These are phyloP conservation scores for Stenichneumon culpator DNA, from an alignment of 2,888 invertebrate genomes.

Conservation along the genomic window DNA sequence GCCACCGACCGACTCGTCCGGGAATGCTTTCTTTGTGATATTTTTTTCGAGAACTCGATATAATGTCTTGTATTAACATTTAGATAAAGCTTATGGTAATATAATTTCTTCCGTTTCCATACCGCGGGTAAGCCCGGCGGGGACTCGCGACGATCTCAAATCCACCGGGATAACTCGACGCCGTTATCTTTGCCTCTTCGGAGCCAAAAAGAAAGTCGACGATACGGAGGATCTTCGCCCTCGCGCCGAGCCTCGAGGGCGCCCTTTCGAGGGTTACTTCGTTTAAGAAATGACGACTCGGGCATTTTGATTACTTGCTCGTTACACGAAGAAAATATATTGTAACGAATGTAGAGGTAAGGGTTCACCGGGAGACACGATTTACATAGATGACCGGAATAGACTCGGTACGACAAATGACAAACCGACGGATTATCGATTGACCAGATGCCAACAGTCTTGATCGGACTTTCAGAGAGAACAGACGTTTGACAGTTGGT, in stretches of 20 bases:
- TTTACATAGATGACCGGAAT: no score
- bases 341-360: no score
- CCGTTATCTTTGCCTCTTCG: conserved; percentile 40
- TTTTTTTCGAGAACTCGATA: conserved; percentile 72
- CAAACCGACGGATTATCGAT: no score
- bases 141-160: conserved; percentile 41
- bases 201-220: conserved; percentile 19
- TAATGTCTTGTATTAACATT: conserved; percentile 82
- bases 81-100: conserved; percentile 83
- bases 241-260: conserved; percentile 3
- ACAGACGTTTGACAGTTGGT: no score
- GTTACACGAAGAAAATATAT: not conserved
- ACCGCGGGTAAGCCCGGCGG: conserved; percentile 48
- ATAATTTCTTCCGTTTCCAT: conserved; percentile 71
- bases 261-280: not conserved
- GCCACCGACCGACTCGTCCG: conserved; percentile 63
- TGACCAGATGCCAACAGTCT: no score
- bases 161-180: conserved; percentile 61
- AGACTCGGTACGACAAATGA: no score
- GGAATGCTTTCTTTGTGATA: conserved; percentile 72
- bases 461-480: no score
- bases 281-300: not conserved
- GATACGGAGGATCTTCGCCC: conserved; percentile 13
- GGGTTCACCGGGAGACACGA: no score
- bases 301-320: not conserved